phyloP scores from a whole-genome alignment of 2,113 vertebrate genomes.

The Oryzias javanicus region DNA sequence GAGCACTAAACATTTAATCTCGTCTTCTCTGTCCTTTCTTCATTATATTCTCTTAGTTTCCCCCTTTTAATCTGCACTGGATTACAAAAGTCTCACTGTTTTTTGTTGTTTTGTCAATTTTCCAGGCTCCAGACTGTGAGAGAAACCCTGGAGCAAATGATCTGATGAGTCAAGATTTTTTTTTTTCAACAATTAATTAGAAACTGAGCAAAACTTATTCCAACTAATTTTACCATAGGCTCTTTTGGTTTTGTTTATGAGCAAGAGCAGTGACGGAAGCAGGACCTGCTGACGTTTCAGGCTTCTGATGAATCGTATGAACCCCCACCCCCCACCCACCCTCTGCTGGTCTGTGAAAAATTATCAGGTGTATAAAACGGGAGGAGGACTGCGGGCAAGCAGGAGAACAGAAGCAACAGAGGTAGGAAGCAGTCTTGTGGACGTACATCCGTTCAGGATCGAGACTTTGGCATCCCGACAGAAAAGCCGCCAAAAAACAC shows the following conservation, averaged over 20 bases:
- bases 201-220: constrained; percentile 25
- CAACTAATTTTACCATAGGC: constrained; percentile 39
- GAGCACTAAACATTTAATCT: not conserved
- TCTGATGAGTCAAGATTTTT: constrained; percentile 55
- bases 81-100: not conserved
- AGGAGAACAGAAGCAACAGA: constrained; percentile 53
- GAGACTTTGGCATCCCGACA: constrained; percentile 72
- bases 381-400: constrained; percentile 45
- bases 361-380: constrained; percentile 84
- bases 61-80: no score
- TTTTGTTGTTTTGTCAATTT: not conserved
- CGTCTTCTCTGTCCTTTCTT: not conserved
- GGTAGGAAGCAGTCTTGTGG: constrained; percentile 36
- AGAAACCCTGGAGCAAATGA: constrained; percentile 10
- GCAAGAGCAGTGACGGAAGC: constrained; percentile 78
- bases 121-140: not conserved
- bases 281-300: constrained; percentile 86
- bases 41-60: not conserved
- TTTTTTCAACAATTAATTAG: constrained; percentile 46
- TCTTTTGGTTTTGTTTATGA: constrained; percentile 48
- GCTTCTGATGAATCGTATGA: constrained; percentile 59
- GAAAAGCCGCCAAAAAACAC: constrained; percentile 12
- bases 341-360: constrained; percentile 58
- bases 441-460: constrained; percentile 63
- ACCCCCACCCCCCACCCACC: constrained; percentile 49